phyloP scores from a whole-genome alignment of 2,113 vertebrate species.

The Sakesphorus luctuosus region DNA sequence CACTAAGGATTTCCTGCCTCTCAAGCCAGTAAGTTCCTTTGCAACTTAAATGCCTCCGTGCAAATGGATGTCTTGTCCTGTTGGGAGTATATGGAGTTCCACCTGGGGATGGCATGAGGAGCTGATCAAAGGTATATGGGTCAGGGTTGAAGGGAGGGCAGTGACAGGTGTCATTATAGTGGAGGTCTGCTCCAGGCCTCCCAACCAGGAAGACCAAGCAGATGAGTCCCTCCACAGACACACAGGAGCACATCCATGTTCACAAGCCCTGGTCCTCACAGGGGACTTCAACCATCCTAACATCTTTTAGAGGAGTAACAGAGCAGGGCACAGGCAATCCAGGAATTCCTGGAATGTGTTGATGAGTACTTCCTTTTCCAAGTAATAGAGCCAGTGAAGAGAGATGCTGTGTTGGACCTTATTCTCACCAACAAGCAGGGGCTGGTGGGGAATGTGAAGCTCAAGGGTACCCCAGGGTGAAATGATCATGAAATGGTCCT shows the following conservation, averaged over 20 bases:
- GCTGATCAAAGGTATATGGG: neutral
- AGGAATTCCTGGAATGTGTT: neutral
- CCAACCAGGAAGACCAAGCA: neutral
- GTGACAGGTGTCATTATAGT: neutral
- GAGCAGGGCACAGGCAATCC: neutral
- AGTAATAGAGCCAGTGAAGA: neutral
- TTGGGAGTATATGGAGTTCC: neutral
- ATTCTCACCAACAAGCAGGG: neutral
- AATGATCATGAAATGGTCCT: neutral
- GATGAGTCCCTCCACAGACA: neutral
- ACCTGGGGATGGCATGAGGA: neutral
- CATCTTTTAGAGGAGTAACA: neutral
- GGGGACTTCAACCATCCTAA: neutral
- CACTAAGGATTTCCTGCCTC: neutral
- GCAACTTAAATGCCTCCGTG: neutral
- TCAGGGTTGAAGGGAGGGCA: neutral
- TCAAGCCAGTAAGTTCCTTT: neutral
- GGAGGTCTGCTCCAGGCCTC: neutral
- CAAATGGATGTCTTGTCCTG: neutral
- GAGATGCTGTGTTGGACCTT: too few species aligned
- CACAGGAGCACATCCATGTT: neutral
- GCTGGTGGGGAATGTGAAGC: neutral
- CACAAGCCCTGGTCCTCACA: neutral
- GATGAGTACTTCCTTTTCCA: neutral
- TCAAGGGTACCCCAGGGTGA: neutral